Percentiles rank a stretch among this genome's conserved stretches.
Conservation (phyloP, 2,888 invertebrate genomes). For the Argyresthia goedartella region DNA sequence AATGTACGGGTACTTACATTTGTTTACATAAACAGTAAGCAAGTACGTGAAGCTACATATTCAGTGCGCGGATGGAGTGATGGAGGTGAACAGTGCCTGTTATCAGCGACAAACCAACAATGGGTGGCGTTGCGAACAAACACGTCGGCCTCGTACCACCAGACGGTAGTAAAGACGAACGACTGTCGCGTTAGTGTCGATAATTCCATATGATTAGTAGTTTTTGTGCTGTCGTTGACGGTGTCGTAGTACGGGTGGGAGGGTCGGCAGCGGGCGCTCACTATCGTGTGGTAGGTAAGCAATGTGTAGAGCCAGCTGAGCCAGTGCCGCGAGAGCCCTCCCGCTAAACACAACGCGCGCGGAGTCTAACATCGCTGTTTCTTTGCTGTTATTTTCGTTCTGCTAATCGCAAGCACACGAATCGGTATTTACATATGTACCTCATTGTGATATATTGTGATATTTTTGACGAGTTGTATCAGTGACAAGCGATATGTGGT, state of each 20-base stretch:
- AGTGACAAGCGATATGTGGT: neutral
- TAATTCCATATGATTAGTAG: constrained; percentile 14
- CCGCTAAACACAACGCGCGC: constrained; percentile 49
- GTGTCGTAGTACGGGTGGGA: constrained; percentile 46
- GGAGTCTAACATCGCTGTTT: constrained; percentile 17
- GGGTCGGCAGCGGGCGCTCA: constrained; percentile 44
- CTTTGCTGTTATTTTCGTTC: neutral
- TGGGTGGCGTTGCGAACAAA: constrained; percentile 13
- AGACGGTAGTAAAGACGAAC: neutral
- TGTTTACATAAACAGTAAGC: too few relatives aligned
- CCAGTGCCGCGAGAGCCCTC: constrained; percentile 58
- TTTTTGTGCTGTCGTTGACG: constrained; percentile 17
- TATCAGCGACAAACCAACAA: constrained; percentile 42
- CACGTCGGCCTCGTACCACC: neutral
- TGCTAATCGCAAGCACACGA: neutral
- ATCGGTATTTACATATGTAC: neutral
- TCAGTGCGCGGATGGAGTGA: constrained; percentile 19
- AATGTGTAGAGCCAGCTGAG: neutral
- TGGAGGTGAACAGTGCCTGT: constrained; percentile 26
- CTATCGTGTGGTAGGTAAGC: constrained; percentile 46
- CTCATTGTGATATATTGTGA: neutral
- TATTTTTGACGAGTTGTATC: neutral
- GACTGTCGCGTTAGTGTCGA: constrained; percentile 6
- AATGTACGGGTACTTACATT: neutral
- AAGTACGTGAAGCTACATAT: constrained; percentile 16